Evolutionary conservation across 92 coral and sea anemone species (phyloP), one percentile per base, ranked within the genome.

Genomic region (Palythoa grandis): DNA sequence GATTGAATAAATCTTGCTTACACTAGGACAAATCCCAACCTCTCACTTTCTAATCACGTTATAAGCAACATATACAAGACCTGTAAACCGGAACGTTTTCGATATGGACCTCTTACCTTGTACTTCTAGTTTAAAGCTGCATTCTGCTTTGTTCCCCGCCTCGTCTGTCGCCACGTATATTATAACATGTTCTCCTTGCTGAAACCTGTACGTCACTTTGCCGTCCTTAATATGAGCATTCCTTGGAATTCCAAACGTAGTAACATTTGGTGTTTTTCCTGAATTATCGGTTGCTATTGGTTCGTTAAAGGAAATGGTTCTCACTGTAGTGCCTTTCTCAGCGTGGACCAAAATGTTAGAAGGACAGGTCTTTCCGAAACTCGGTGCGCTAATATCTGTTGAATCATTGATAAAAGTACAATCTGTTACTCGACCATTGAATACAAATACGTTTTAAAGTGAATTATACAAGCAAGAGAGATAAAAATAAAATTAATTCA

Each of bases 101-200:
- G 1, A 29, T 29, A 1, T 29, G 35, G 35, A 29, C 1, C 35
- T 29, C 57, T 13, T 76, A 88, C 91, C 91, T 88, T 69, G 72
- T 23, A 88, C 75, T 63, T 82, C 65, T 63, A 88, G 74, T 68
- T 29, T 88, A 38, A 88, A 88, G 24, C 57, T 83, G 76, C 95
- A 92, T 61, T 80, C 87, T 39, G 85, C 92, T 47, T 70, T 65
- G 77, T 89, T 89, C 15, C 91, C 92, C 25, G 87, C 73, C 67
- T 60, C 74, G 50, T 92, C 95, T 25, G 87, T 82, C 16, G 89
- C 95, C 20, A 66, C 25, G 92, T 92, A 92, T 50, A 65, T 73
- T 20, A 92, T 78, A 2, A 47, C 53, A 82, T 92, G 89, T 47
- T 89, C 76, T 5, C 95, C 95, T 17, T 73, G 89, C 50, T 72